Percentiles rank a stretch among this genome's conserved stretches.
Evolutionary conservation across 2,797 vertebrate genomes (phyloP).

Genomic region (Microctenopoma lineatum): DNA sequence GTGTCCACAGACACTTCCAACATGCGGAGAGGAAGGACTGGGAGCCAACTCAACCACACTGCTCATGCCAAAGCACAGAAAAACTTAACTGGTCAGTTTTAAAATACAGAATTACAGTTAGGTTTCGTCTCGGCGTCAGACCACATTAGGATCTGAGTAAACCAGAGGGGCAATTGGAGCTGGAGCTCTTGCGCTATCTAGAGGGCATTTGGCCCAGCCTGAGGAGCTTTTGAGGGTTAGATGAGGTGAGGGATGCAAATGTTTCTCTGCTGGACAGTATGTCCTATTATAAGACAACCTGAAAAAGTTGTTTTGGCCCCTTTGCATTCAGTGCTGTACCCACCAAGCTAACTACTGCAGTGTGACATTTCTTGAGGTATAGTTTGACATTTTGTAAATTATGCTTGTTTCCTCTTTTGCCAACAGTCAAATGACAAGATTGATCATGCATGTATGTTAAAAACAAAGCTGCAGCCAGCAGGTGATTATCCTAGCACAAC

Average conservation of each 20-base stretch:
- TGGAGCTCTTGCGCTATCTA: not conserved
- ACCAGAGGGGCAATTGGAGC: not conserved
- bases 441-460: not conserved
- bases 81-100: not conserved
- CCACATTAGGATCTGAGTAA: not conserved
- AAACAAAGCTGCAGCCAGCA: not conserved
- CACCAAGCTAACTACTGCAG: not conserved
- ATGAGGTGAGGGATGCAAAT: not conserved
- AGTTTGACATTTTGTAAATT: constrained; percentile 7
- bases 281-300: not conserved
- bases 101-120: not conserved
- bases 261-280: not conserved
- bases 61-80: too few species aligned
- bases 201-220: constrained; percentile 1
- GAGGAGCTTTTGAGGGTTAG: not conserved
- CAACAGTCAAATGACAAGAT: not conserved
- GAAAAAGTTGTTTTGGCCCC: not conserved
- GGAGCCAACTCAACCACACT: too few species aligned
- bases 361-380: constrained; percentile 11
- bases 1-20: too few species aligned
- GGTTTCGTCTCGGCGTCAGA: not conserved
- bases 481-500: not conserved
- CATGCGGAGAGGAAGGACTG: too few species aligned
- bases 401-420: not conserved
- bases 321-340: constrained; percentile 6